Conservation (phyloP, 1,140 invertebrate genomes). For the Aphelinus atriplicis region DNA sequence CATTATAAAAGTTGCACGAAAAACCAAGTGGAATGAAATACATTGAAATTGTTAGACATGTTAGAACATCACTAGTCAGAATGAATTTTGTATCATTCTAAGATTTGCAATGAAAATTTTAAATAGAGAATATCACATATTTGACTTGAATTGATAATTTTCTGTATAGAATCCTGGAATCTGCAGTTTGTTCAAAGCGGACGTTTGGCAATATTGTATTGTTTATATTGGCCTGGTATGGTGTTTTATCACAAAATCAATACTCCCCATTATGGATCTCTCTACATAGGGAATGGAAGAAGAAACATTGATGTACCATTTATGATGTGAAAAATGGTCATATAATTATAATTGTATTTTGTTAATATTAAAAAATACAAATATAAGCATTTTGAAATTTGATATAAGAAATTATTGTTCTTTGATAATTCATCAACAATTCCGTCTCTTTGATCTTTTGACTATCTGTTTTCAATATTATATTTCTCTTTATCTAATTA, state of each 20-base stretch:
- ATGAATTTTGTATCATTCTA: too few relatives aligned
- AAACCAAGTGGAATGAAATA: too few relatives aligned
- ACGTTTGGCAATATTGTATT: constrained; percentile 71
- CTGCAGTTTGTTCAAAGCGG: constrained; percentile 70
- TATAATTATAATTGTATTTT: too few relatives aligned
- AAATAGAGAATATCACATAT: neutral
- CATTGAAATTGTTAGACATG: too few relatives aligned
- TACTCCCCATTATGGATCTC: constrained; percentile 73
- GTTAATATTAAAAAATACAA: too few relatives aligned
- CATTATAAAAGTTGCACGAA: neutral
- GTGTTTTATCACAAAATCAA: constrained; percentile 76
- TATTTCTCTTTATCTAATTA: too few relatives aligned
- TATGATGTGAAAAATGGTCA: constrained; percentile 64
- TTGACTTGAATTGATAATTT: constrained; percentile 16
- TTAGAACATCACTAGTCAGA: too few relatives aligned
- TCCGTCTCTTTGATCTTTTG: too few relatives aligned
- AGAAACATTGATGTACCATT: constrained; percentile 80
- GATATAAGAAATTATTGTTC: too few relatives aligned
- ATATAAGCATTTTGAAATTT: too few relatives aligned
- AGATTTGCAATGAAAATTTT: neutral
- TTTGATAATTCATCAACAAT: too few relatives aligned
- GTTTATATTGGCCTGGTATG: constrained; percentile 80
- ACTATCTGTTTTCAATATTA: too few relatives aligned
- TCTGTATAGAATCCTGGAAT: constrained; percentile 69
- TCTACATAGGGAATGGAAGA: constrained; percentile 78